Conservation (phyloP, 2,888 invertebrate species). For the Terebella lapidaria region DNA sequence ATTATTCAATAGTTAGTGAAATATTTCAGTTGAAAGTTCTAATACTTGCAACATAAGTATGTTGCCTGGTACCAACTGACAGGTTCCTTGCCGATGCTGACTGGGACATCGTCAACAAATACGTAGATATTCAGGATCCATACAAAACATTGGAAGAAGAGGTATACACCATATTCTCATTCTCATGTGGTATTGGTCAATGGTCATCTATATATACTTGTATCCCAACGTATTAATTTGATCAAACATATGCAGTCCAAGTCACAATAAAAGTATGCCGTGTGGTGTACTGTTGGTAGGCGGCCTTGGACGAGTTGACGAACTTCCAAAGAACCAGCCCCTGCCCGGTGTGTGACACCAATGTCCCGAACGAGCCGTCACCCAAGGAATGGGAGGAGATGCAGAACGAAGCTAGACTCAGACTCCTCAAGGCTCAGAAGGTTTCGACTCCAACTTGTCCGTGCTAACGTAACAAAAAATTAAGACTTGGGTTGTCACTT, state of each 20-base stretch:
- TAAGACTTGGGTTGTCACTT: no score
- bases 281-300: constrained; percentile 24
- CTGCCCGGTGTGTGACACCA: constrained; percentile 61
- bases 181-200: no score
- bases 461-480: no score
- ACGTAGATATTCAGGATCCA: constrained; percentile 61
- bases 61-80: no score
- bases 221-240: no score
- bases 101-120: constrained; percentile 60
- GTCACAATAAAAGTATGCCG: no score
- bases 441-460: no score
- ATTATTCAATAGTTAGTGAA: not conserved
- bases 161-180: no score
- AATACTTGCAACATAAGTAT: no score
- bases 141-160: constrained; percentile 55
- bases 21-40: no score
- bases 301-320: constrained; percentile 29
- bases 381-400: constrained; percentile 61
- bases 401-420: constrained; percentile 60
- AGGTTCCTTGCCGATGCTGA: constrained; percentile 63
- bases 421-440: constrained; percentile 62
- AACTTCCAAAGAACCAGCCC: constrained; percentile 29
- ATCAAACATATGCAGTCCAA: no score
- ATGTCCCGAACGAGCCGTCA: constrained; percentile 59
- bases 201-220: no score